phyloP scores from a whole-genome alignment of 2,888 invertebrate species.

The Rhogogaster chlorosoma region DNA sequence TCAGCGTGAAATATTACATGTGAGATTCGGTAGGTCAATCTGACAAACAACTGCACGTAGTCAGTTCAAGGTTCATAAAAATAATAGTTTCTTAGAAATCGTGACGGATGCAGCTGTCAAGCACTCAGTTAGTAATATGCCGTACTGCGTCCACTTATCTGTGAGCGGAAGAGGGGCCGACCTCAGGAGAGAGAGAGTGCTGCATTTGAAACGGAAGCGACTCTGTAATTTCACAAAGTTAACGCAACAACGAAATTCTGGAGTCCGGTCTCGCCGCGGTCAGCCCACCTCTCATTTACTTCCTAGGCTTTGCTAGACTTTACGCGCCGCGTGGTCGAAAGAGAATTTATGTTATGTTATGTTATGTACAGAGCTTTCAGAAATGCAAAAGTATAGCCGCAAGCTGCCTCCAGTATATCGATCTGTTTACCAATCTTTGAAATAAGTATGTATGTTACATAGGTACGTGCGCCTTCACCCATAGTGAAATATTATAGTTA shows the following conservation, averaged over 20 bases:
- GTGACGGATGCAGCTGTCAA: conserved; percentile 45
- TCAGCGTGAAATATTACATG: background rate
- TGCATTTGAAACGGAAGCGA: conserved; percentile 31
- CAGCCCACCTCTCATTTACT: conserved; percentile 37
- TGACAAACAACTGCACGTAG: background rate
- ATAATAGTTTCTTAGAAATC: conserved; percentile 37
- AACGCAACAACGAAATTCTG: conserved; percentile 34
- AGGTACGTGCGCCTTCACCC: background rate
- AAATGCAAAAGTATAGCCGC: background rate
- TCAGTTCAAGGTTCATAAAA: conserved; percentile 23
- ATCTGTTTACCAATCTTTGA: background rate
- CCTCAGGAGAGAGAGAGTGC: background rate
- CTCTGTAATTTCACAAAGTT: conserved; percentile 42
- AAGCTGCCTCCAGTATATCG: background rate
- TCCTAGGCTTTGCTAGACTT: background rate
- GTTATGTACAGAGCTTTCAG: background rate
- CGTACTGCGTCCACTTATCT: conserved; percentile 40
- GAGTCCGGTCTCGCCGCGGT: conserved; percentile 29
- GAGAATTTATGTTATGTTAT: background rate
- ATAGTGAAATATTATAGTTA: background rate
- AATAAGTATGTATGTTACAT: background rate
- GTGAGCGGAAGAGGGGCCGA: conserved; percentile 7
- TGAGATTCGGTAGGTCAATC: background rate
- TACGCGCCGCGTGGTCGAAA: background rate
- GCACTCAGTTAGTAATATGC: conserved; percentile 38